Evolutionary conservation across 2,797 vertebrate species (phyloP), one percentile per base, ranked within the genome.

Genomic region (Tenualosa ilisha): DNA sequence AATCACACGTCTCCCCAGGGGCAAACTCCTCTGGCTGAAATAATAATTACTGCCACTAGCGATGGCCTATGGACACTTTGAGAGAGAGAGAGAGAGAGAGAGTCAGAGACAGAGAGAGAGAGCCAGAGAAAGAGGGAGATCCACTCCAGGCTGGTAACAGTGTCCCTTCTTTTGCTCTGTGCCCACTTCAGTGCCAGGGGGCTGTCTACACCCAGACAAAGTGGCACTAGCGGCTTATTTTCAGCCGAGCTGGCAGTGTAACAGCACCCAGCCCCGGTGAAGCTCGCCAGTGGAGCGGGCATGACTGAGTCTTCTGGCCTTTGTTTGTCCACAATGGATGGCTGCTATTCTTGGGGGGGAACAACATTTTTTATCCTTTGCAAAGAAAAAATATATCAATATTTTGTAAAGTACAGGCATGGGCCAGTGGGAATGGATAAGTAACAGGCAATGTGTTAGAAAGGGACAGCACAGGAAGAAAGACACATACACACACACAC

Each of bases 201-300:
- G 72, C 86, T 86, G 51, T 86, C 43, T 54, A 24, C 20, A 88
- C 75, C 84, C 46, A 68, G 72, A 90, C 84, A 87, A 79, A 85
- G 87, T 81, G 88, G 89, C 86, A 88, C 40, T 43, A 81, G 6
- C 12, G 75, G 49, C 65, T 86, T 91, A 89, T 89, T 90, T 91
- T 85, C 88, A 88, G 86, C 85, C 17, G 81, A 81, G 65, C 82
- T 83, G 88, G 82, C 56, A 86, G 24, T 46, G 79, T 79, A 84
- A 79, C 84, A 63, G 54, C 85, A 86, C 65, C 87, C 85, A 82
- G 87, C 87, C 88, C 75, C 72, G 53, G 82, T 88, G 90, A 87
- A 86, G 86, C 51, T 56, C 84, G 90, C 49, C 54, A 22, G 72
- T 17, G 6, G 20, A 79, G 72, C 9, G 87, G 61, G 79, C 82